phyloP scores from a whole-genome alignment of 2,888 invertebrate genomes.

The Lordiphosa fenestrarum region DNA sequence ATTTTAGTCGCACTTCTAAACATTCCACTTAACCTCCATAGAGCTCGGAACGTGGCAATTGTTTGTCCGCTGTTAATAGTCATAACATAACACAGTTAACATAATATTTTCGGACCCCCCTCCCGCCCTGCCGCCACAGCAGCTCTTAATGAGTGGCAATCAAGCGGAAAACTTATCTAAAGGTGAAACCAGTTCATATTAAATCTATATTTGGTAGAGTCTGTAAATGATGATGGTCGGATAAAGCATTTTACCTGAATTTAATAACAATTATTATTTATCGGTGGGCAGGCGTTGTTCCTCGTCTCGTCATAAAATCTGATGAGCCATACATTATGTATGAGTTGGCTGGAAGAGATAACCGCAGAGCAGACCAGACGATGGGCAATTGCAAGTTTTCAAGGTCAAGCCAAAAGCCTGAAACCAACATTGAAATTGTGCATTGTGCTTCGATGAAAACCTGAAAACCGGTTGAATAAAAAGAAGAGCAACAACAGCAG shows the following conservation, averaged over 20 bases:
- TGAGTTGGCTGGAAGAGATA: constrained; percentile 22
- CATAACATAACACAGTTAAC: constrained; percentile 8
- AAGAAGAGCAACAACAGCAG: constrained; percentile 16
- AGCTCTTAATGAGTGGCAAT: constrained; percentile 4
- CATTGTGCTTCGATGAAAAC: constrained; percentile 24
- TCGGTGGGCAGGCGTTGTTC: constrained; percentile 8
- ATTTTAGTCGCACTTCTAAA: background rate
- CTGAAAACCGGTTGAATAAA: constrained; percentile 45
- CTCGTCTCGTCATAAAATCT: constrained; percentile 43
- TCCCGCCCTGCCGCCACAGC: background rate
- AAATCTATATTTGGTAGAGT: too few species aligned
- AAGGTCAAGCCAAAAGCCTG: constrained; percentile 48
- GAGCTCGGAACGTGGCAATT: background rate
- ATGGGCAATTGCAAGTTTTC: constrained; percentile 39
- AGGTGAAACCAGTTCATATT: too few species aligned
- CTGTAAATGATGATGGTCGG: background rate
- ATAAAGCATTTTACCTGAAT: constrained; percentile 16
- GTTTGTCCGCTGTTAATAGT: constrained; percentile 1
- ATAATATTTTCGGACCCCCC: constrained; percentile 3
- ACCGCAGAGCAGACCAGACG: constrained; percentile 16
- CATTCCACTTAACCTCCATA: constrained; percentile 6
- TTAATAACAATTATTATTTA: constrained; percentile 50
- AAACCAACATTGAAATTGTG: constrained; percentile 49
- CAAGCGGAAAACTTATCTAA: constrained; percentile 3
- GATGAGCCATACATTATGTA: constrained; percentile 48